These are phyloP conservation scores for Hypolimnas misippus DNA, from an alignment of 2,888 invertebrate species.

Conservation along the genomic window DNA sequence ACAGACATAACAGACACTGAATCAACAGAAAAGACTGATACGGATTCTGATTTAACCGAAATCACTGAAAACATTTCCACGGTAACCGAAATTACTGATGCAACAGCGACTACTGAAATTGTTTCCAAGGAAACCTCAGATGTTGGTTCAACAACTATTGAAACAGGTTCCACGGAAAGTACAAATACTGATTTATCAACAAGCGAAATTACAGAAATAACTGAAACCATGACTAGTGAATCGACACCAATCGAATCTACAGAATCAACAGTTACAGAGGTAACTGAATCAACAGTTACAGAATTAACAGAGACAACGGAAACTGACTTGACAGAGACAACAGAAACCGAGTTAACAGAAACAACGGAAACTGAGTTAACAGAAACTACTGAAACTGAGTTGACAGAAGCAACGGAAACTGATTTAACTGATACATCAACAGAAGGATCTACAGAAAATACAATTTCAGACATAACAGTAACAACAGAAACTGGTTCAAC, in stretches of 20 bases:
- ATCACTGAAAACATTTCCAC: neutral
- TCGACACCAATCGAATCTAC: too few species aligned
- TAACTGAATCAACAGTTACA: neutral
- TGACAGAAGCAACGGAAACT: conserved; percentile 10
- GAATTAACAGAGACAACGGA: neutral
- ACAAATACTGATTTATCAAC: neutral
- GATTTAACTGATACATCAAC: neutral
- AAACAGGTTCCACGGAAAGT: neutral
- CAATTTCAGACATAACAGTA: conserved; percentile 9
- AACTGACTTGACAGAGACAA: neutral
- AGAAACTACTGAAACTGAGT: conserved; percentile 10
- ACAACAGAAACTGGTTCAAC: conserved; percentile 15
- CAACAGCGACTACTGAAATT: neutral
- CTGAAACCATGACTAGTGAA: neutral
- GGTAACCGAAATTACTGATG: conserved; percentile 24
- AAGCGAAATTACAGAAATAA: neutral
- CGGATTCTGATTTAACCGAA: neutral
- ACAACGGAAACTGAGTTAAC: neutral
- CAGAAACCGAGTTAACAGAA: neutral
- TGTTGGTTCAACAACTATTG: too few species aligned
- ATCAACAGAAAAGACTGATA: too few species aligned
- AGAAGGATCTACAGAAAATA: conserved; percentile 1
- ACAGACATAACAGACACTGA: too few species aligned
- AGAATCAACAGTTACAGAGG: neutral
- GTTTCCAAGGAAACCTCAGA: neutral